Evolutionary conservation across 2,113 vertebrate genomes (phyloP), one percentile per base, ranked within the genome.

Genomic region (Colius striatus): DNA sequence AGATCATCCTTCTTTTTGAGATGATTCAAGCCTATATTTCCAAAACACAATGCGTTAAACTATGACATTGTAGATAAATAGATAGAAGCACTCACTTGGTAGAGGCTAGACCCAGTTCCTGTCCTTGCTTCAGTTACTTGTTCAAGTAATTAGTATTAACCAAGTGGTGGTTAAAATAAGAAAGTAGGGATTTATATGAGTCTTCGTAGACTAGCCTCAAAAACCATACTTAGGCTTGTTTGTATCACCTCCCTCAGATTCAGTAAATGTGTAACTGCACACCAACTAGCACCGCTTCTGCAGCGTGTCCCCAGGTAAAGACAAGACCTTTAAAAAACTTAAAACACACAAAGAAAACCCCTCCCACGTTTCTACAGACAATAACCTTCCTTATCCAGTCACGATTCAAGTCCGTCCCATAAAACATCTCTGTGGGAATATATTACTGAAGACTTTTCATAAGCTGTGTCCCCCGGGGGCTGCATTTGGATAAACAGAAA

Each of bases 301-400:
- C 61, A 34, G 13, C 2, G 1, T 67, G 27, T 54, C 47, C 3
- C 3, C 51, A 41, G 36, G 26, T 55, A 73, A 92, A 62, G 55
- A 9, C 41, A 62, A 73, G 80, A 73, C 83, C 83, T 94, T 83
- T 79, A 83, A 90, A 90, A 72, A 76, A 45, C 4, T 48, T 86
- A 53, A 23, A 54, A 67, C 36, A 72, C 74, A 63, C 16, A 82
- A 86, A 73, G 48, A 70, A 60, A 78, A 75, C 60, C 4, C 11
- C 29, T 78, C 51, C 36, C 38, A 38, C 3, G 4, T 84, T 91
- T 65, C 38, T 81, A 50, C 60, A 73, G 75, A 80, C 5, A 30
- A 22, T 65, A 61, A 71, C 78, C 34, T 74, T 84, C 38, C 23
- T 72, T 60, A 92, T 51, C 57, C 57, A 34, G 60, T 75, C 48